Evolutionary conservation across 2,888 invertebrate species (phyloP), one percentile per base, ranked within the genome.

Genomic region (Pyrgus malvae): DNA sequence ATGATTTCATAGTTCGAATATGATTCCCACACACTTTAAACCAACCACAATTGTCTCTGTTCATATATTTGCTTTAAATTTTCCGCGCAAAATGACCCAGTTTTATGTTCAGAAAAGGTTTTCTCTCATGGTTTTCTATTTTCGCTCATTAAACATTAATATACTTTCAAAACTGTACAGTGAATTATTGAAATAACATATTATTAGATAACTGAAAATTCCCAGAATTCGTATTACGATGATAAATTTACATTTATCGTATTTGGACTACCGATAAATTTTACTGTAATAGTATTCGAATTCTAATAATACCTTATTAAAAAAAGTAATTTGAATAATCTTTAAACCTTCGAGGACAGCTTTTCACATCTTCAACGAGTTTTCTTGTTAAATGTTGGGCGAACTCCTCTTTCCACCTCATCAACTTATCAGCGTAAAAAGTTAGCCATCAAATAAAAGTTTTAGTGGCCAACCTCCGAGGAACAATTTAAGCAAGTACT

Each of bases 61-160:
- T 53, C 53, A 33, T 40, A 46, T 53, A 53, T 53, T 53, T 54
- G 53, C 46, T 54, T 53, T 45, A 53, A 53, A 53, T 53, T 53
- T 45, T 46, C 45, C 37, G 31, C 45, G 23, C 29, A 53, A 46
- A 53, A 46, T 46, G 53, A 53, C 53, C 53, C 46, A 53, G 45
- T 53, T 53, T 45, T 29, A 53, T 53, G 51, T 45, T 53, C 45
- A 53, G 53, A 53, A 53, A 53, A 45, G 53, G 53, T 53, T 53
- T 38, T 53, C 38, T 53, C 45, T 23, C 38, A 16, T 9, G 44
- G 29, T 45, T 21, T 45, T 29, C 27, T 51, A 44, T 44, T 53
- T 51, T 53, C 29, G 45, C 53, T 53, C 53, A 44, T 53, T 53
- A 45, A 53, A 53, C 45, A 53, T 53, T 27, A 53, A 45, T 50